Evolutionary conservation across 2,888 invertebrate species (phyloP).

Genomic region (Lasius fuliginosus): DNA sequence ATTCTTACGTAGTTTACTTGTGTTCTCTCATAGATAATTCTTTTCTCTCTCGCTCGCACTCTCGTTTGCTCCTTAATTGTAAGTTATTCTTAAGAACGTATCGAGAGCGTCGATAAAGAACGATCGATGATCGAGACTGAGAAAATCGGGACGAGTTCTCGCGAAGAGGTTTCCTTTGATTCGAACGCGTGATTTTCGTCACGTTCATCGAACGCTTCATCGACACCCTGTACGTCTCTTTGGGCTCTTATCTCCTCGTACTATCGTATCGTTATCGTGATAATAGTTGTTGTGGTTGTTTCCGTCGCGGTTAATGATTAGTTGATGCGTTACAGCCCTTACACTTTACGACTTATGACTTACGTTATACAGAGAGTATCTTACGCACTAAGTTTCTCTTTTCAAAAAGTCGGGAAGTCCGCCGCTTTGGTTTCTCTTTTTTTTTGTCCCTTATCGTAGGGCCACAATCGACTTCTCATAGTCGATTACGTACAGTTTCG

Average conservation of each 20-base stretch:
- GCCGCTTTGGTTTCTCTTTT: conserved; percentile 30
- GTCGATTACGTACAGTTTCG: conserved; percentile 28
- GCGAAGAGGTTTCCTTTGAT: neutral
- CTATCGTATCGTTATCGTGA: conserved; percentile 38
- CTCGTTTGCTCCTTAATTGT: conserved; percentile 73
- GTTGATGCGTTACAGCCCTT: conserved; percentile 62
- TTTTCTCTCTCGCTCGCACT: conserved; percentile 45
- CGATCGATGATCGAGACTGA: conserved; percentile 48
- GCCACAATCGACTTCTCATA: neutral
- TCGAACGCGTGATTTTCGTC: neutral
- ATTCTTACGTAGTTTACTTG: conserved; percentile 32
- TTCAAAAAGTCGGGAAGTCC: conserved; percentile 47
- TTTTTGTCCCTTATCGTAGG: conserved; percentile 17
- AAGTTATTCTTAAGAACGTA: conserved; percentile 65
- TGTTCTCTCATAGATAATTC: conserved; percentile 10
- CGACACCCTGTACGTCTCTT: conserved; percentile 50
- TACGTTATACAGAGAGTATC: conserved; percentile 66
- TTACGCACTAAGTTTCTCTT: conserved; percentile 49
- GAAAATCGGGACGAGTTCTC: neutral
- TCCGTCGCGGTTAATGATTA: conserved; percentile 60
- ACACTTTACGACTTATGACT: conserved; percentile 52
- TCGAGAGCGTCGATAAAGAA: conserved; percentile 46
- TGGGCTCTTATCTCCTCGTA: conserved; percentile 17
- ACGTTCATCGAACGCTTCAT: conserved; percentile 25
- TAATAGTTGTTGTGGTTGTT: conserved; percentile 52